phyloP scores from a whole-genome alignment of 1,140 invertebrate genomes.

The Potamilus streckersoni region DNA sequence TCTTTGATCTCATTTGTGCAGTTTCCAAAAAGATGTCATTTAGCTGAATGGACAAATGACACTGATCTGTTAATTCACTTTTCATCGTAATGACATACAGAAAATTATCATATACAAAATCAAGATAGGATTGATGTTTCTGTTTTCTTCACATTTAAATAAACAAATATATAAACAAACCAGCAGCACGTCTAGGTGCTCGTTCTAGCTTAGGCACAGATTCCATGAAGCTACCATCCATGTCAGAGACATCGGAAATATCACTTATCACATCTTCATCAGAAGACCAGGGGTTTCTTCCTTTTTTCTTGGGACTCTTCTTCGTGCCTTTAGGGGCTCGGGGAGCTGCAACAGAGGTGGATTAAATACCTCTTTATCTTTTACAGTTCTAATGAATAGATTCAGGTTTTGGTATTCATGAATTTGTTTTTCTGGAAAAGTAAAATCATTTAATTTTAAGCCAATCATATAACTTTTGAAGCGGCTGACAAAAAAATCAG shows the following conservation, averaged over 20 bases:
- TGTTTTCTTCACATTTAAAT: not conserved
- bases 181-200: constrained; percentile 47
- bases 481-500: not conserved
- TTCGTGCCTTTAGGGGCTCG: constrained; percentile 56
- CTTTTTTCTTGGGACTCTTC: constrained; percentile 41
- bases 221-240: constrained; percentile 43
- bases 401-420: not conserved
- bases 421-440: not conserved
- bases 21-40: not conserved
- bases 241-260: constrained; percentile 44
- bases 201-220: constrained; percentile 30
- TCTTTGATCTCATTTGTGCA: not conserved
- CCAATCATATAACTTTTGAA: not conserved
- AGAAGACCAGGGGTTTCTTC: constrained; percentile 60
- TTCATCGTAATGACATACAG: not conserved
- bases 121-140: not conserved
- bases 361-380: constrained; percentile 3
- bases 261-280: constrained; percentile 38
- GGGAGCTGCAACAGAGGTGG: constrained; percentile 28
- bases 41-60: not conserved
- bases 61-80: not conserved
- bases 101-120: not conserved
- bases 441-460: constrained; percentile 10
- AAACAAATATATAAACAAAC: constrained; percentile 28
- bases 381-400: not conserved